Conservation (phyloP, 1,140 invertebrate genomes). For the Cotesia chilonis region DNA sequence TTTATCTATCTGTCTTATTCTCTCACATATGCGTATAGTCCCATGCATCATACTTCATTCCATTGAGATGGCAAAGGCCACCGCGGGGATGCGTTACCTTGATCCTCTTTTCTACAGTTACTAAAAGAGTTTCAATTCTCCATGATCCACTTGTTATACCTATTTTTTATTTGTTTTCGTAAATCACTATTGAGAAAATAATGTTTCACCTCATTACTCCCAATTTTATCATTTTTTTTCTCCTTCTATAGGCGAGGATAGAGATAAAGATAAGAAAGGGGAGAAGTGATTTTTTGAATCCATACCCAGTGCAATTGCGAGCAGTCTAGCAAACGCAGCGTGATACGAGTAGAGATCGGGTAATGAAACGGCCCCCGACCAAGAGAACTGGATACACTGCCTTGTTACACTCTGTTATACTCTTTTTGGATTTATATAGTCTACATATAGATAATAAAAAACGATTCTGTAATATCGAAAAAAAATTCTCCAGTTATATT, state of each 20-base stretch:
- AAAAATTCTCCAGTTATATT: no score
- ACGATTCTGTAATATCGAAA: no score
- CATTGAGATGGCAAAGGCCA: constrained; percentile 61
- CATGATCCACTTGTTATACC: neutral
- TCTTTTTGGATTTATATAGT: no score
- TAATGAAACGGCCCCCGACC: constrained; percentile 67
- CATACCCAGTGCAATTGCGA: constrained; percentile 37
- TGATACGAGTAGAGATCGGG: constrained; percentile 59
- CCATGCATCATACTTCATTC: constrained; percentile 65
- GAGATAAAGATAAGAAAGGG: neutral
- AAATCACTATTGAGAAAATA: neutral
- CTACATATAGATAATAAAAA: no score
- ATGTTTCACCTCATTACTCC: neutral
- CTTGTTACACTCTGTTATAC: constrained; percentile 40
- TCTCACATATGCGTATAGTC: constrained; percentile 59
- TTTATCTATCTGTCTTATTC: constrained; percentile 23
- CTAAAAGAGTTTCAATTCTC: neutral
- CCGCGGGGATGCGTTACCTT: constrained; percentile 62
- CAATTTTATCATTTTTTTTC: no score
- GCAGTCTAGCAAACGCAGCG: constrained; percentile 57
- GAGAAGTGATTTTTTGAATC: neutral
- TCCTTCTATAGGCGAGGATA: no score
- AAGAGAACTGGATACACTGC: constrained; percentile 59
- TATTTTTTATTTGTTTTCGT: constrained; percentile 22
- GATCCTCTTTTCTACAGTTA: constrained; percentile 38